Evolutionary conservation across 2,888 invertebrate species (phyloP), one percentile per base, ranked within the genome.

Genomic region (Chirona hameri): DNA sequence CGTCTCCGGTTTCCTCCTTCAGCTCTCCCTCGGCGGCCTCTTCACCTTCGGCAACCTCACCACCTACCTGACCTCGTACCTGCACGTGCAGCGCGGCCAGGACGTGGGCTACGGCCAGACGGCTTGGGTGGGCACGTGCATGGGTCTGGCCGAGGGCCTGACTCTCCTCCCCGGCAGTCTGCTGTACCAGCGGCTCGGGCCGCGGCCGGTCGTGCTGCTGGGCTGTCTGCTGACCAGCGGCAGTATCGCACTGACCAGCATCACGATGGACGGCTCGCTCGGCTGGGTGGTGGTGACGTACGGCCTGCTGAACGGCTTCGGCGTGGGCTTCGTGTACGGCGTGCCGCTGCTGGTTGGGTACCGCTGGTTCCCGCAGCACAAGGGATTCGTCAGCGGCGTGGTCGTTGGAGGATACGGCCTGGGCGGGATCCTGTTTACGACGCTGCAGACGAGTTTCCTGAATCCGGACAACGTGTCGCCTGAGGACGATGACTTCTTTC

Each of bases 401-500:
- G 87, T 88, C 60, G 87, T 88, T n/a, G 87, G 87, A 52, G 88
- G 88, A 2, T 88, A 87, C 84, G 88, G 88, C 1, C 86, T 88
- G 12, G 88, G 88, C 14, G 87, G 88, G 1, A 86, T 88, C 83
- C 86, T 88, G 79, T 88, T 88, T 84, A 87, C 88, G 81, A 87
- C 87, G 83, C 84, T 88, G 39, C 88, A 88, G 84, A 88, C 88
- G 21, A 86, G 85, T 24, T 88, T 86, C 84, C 86, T 88, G 80
- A 88, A 88, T 84, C 88, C 88, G 1, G 76, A 87, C 48, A 88
- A 88, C 81, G 79, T 83, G 2, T 69, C 83, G 31, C 82, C 84
- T 0, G 83, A 83, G 27, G 31, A 27, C 39, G 72, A 72, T 31
- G 72, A 31, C 60, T 84, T 83, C 79, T 84, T 84, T 52, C 76